Evolutionary conservation across 2,888 invertebrate species (phyloP), one percentile per base, ranked within the genome.

Genomic region (Phymatocera aterrima): DNA sequence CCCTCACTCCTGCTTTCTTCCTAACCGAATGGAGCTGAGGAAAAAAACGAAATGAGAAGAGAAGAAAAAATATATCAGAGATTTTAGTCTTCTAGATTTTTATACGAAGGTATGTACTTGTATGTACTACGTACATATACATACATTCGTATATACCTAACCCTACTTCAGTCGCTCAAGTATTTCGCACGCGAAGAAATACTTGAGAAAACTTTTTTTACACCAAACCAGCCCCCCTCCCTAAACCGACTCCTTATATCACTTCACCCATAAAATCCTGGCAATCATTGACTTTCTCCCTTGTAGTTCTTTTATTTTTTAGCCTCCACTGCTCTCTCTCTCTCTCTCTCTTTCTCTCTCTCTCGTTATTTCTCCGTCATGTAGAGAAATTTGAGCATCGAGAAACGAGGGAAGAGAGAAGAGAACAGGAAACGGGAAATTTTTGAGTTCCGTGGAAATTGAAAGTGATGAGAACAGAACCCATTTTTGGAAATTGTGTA

Each of bases 141-240:
- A 15, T n/a, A 61, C 5, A 61, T 15, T 8, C 15, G 24, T 21
- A 24, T 24, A 5, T n/a, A 12, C 40, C 8, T 24, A 34, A 61
- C 46, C 4, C 28, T 51, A 72, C 51, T 34, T 31, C 28, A n/a
- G 48, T 68, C 48, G 31, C 70, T 10, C n/a, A 28, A 15, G 48
- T 8, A 21, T 40, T 21, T 48, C 34, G 18, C 64, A 34, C 34
- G 40, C 46, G 24, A 28, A 46, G 34, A 43, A 72, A 24, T 72
- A 72, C 70, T 72, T 51, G 70, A 72, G 70, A 8, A 21, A 51
- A 72, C 34, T 72, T 72, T 70, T 51, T 70, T 48, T 21, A 31
- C 40, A 21, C 40, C 28, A 43, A 43, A 72, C 6, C 18, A n/a
- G 31, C 70, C 48, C 28, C 46, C 70, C 31, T 12, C 10, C 34